A percentile compares a stretch with the other conserved stretches of the same genome.
Evolutionary conservation across 2,797 vertebrate genomes (phyloP).

Genomic region (Malacoraja senta): DNA sequence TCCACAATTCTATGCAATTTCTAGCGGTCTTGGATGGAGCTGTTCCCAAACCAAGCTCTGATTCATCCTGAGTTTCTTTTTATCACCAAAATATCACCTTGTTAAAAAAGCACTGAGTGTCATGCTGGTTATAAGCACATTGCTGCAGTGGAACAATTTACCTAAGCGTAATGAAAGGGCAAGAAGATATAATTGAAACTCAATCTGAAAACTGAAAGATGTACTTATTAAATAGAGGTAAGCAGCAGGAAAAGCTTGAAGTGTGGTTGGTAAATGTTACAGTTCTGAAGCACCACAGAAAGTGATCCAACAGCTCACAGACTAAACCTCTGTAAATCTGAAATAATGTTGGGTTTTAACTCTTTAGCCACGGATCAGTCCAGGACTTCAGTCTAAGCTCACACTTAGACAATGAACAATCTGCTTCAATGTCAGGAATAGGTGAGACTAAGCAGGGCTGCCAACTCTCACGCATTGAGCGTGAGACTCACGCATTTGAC

Average conservation of each 20-base stretch:
- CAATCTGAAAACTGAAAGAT: background rate
- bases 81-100: background rate
- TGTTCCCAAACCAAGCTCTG: too few species aligned
- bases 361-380: background rate
- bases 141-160: background rate
- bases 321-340: background rate
- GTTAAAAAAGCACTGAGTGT: background rate
- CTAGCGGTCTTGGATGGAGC: too few species aligned
- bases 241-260: background rate
- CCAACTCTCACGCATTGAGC: too few species aligned
- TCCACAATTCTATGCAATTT: too few species aligned
- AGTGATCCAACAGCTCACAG: background rate
- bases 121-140: background rate
- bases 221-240: background rate
- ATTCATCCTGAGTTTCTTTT: too few species aligned
- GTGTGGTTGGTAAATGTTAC: background rate
- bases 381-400: background rate
- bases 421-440: background rate
- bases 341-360: background rate
- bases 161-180: background rate
- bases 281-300: background rate
- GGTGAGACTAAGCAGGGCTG: too few species aligned
- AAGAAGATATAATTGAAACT: background rate
- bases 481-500: too few species aligned
- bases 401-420: background rate